Conservation (phyloP, 1,140 invertebrate genomes). For the Leptonema lineaticorne region DNA sequence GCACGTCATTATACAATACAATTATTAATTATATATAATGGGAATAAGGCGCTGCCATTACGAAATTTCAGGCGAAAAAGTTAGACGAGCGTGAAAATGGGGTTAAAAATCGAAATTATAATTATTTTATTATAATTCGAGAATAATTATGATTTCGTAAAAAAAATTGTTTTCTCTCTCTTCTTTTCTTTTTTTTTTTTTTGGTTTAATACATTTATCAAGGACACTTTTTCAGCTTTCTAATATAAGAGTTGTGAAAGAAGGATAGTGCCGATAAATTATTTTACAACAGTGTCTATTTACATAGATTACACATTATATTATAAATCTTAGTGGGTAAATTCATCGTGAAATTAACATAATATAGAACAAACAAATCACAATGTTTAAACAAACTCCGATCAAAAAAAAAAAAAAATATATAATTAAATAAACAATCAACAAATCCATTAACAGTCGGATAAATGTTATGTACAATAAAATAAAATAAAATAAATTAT, state of each 20-base stretch:
- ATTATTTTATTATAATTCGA: neutral
- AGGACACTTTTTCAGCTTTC: conserved; percentile 19
- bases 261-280: conserved; percentile 10
- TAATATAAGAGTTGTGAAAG: conserved; percentile 15
- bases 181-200: neutral
- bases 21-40: neutral
- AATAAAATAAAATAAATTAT: no score
- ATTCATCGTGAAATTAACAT: no score
- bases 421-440: no score
- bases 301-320: conserved; percentile 2
- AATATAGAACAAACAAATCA: no score
- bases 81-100: conserved; percentile 9
- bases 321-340: no score
- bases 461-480: no score
- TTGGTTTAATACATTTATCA: conserved; percentile 19
- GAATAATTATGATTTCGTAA: no score
- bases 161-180: neutral
- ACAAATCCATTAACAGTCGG: no score
- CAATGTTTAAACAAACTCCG: no score
- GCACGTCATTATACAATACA: neutral
- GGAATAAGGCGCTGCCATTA: neutral
- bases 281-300: conserved; percentile 2
- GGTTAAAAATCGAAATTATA: neutral
- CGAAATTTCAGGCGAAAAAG: neutral
- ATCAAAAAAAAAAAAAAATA: no score